These are phyloP conservation scores for Sakesphorus luctuosus DNA, from an alignment of 2,113 vertebrate species.

Conservation along the genomic window DNA sequence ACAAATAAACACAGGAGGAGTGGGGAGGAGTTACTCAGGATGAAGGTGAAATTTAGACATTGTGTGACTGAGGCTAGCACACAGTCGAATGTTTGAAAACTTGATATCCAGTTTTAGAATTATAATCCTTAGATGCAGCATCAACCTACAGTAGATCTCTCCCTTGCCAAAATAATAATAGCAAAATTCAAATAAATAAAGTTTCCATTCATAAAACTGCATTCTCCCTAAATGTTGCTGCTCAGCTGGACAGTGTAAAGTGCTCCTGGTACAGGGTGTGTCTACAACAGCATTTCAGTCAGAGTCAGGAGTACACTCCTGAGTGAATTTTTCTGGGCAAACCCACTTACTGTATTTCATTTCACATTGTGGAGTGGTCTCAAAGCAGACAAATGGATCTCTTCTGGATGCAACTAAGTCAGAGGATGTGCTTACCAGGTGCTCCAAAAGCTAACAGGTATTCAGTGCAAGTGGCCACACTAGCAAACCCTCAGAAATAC, in stretches of 20 bases:
- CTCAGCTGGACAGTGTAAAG: neutral
- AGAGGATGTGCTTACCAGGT: neutral
- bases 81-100: neutral
- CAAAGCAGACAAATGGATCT: neutral
- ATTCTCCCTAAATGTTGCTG: neutral
- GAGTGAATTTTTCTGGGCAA: neutral
- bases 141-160: neutral
- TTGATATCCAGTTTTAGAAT: neutral
- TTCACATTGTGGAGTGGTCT: neutral
- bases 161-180: neutral
- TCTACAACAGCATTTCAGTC: neutral
- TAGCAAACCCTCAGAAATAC: neutral
- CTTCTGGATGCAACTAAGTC: neutral
- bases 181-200: neutral
- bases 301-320: neutral
- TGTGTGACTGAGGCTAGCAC: neutral
- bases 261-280: neutral
- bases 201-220: neutral
- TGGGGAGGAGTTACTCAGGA: neutral
- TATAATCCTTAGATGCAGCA: neutral
- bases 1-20: rapidly evolving
- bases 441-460: neutral
- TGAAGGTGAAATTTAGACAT: neutral
- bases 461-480: neutral
- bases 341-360: neutral